Evolutionary conservation across 2,797 vertebrate species (phyloP).

Genomic region (Lepus townsendii): DNA sequence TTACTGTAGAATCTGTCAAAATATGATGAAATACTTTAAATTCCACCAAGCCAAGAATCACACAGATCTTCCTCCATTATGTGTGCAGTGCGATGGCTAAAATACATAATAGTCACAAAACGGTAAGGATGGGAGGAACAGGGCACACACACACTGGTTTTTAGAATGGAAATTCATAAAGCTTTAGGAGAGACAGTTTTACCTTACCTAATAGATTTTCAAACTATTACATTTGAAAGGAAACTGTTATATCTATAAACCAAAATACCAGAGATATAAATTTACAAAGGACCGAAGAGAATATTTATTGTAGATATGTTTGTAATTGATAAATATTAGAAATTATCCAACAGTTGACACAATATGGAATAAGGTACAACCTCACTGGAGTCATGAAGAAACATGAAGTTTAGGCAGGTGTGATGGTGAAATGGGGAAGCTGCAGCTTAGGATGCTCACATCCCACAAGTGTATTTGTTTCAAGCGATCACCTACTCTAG

Average conservation of each 20-base stretch:
- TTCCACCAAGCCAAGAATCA: conserved; percentile 15
- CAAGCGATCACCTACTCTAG: too few species aligned
- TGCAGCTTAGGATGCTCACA: too few species aligned
- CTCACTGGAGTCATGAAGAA: background rate
- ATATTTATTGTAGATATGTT: background rate
- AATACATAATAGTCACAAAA: background rate
- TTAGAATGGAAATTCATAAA: background rate
- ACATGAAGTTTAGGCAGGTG: background rate
- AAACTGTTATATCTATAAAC: background rate
- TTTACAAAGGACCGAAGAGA: background rate
- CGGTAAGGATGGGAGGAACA: background rate
- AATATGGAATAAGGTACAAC: background rate
- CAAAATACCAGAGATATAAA: background rate
- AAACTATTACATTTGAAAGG: background rate
- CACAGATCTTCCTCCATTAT: background rate
- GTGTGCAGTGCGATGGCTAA: background rate
- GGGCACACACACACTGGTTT: background rate
- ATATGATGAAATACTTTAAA: conserved; percentile 55
- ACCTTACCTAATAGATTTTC: background rate
- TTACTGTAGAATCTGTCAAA: conserved; percentile 47
- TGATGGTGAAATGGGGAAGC: too few species aligned
- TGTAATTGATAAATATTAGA: background rate
- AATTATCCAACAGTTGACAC: background rate
- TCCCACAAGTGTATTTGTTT: too few species aligned
- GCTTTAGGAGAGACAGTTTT: background rate